phyloP scores from a whole-genome alignment of 2,113 vertebrate genomes.

The Psettodes erumei region DNA sequence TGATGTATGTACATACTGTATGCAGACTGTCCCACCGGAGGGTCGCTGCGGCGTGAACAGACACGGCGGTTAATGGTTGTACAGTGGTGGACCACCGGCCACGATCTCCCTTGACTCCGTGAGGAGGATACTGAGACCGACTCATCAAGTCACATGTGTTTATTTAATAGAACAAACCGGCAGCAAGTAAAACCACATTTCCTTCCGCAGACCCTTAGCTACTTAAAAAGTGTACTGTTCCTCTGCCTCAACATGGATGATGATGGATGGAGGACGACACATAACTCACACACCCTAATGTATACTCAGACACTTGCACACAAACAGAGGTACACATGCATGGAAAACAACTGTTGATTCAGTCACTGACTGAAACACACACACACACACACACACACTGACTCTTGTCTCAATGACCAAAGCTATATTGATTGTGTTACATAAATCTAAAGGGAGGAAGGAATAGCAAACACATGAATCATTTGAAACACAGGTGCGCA shows the following conservation, averaged over 20 bases:
- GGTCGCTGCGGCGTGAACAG: slow-evolving; percentile 49
- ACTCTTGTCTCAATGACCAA: slow-evolving; percentile 23
- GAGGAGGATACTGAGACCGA: slow-evolving; percentile 31
- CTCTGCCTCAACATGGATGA: slow-evolving; percentile 12
- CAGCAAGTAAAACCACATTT: slow-evolving; percentile 36
- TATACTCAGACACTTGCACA: slow-evolving; percentile 51
- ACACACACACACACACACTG: slow-evolving; percentile 2
- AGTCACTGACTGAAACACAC: background rate
- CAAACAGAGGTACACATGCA: slow-evolving; percentile 43
- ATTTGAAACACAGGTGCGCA: background rate
- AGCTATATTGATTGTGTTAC: slow-evolving; percentile 2
- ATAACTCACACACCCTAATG: slow-evolving; percentile 30
- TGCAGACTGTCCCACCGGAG: slow-evolving; percentile 53
- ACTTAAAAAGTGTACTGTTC: slow-evolving; percentile 30
- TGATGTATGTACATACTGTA: slow-evolving; percentile 39
- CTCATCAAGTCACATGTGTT: slow-evolving; percentile 52
- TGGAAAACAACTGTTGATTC: slow-evolving; percentile 15
- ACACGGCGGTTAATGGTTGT: slow-evolving; percentile 38
- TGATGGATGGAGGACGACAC: slow-evolving; percentile 56
- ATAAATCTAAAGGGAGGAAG: slow-evolving; percentile 28
- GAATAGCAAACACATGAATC: background rate
- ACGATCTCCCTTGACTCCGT: slow-evolving; percentile 31
- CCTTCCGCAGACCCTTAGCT: slow-evolving; percentile 31
- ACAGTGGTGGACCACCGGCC: slow-evolving; percentile 58
- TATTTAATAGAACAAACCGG: slow-evolving; percentile 48